These are phyloP conservation scores for Nothoprocta pentlandii DNA, from an alignment of 2,113 vertebrate genomes.

Conservation along the genomic window DNA sequence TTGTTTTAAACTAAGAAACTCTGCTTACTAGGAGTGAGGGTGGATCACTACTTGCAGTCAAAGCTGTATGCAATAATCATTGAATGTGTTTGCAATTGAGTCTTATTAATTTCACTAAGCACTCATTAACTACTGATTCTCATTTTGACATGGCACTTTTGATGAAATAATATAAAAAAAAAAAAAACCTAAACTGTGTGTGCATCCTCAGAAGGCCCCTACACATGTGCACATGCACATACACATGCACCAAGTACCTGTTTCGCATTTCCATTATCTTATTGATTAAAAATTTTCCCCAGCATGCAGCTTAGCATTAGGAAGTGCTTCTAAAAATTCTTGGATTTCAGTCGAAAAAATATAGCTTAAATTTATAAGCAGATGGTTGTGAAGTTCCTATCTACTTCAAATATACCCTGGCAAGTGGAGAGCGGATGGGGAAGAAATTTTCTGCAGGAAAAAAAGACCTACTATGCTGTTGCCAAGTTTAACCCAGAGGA, in stretches of 20 bases:
- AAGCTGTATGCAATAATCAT: neutral
- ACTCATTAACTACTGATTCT: neutral
- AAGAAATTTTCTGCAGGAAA: neutral
- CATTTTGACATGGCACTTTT: neutral
- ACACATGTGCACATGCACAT: rapidly evolving
- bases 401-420: conserved; percentile 3
- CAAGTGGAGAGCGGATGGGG: neutral
- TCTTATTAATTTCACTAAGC: conserved; percentile 5
- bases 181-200: neutral
- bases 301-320: neutral
- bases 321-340: neutral
- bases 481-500: conserved; percentile 57
- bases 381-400: neutral
- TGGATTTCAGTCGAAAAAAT: conserved; percentile 26
- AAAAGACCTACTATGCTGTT: conserved; percentile 45
- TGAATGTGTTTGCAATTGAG: neutral
- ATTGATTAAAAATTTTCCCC: conserved; percentile 3
- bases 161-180: conserved; percentile 8
- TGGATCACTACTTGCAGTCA: neutral
- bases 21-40: neutral
- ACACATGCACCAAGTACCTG: rapidly evolving
- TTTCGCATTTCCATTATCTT: neutral
- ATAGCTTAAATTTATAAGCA: conserved; percentile 7
- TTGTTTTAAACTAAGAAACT: neutral
- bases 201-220: neutral